phyloP scores from a whole-genome alignment of 2,113 vertebrate genomes.

The Epinephelus cyanopodus region DNA sequence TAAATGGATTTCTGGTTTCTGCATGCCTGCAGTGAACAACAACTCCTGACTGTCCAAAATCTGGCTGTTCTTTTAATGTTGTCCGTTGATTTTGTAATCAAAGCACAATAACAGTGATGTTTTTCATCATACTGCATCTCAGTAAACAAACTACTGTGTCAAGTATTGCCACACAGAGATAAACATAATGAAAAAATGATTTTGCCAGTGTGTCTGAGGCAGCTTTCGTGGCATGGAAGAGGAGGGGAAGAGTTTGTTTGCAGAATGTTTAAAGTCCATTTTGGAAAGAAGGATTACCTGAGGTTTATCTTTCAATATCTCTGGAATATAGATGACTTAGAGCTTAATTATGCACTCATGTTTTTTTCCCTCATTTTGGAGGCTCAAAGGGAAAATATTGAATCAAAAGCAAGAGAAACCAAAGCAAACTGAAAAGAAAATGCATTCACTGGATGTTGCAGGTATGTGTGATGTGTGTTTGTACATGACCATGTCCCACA shows the following conservation, averaged over 20 bases:
- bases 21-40: slow-evolving; percentile 16
- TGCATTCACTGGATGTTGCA: neutral
- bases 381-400: slow-evolving; percentile 13
- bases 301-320: slow-evolving; percentile 50
- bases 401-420: slow-evolving; percentile 18
- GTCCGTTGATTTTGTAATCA: slow-evolving; percentile 4
- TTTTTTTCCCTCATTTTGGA: neutral
- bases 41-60: slow-evolving; percentile 17
- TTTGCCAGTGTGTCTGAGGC: neutral
- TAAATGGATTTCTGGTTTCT: slow-evolving; percentile 48
- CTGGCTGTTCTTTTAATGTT: slow-evolving; percentile 15
- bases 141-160: slow-evolving; percentile 18
- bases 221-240: neutral
- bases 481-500: neutral
- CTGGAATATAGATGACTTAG: slow-evolving; percentile 26
- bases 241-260: slow-evolving; percentile 35
- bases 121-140: slow-evolving; percentile 3
- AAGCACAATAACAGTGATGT: neutral
- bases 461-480: neutral
- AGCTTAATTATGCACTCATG: neutral
- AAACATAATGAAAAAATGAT: neutral
- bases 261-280: slow-evolving; percentile 34
- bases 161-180: neutral
- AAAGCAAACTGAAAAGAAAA: slow-evolving; percentile 25
- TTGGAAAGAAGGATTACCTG: slow-evolving; percentile 37